Evolutionary conservation across 2,797 vertebrate genomes (phyloP), one percentile per base, ranked within the genome.

Genomic region (Sebastiscus albofasciatus): DNA sequence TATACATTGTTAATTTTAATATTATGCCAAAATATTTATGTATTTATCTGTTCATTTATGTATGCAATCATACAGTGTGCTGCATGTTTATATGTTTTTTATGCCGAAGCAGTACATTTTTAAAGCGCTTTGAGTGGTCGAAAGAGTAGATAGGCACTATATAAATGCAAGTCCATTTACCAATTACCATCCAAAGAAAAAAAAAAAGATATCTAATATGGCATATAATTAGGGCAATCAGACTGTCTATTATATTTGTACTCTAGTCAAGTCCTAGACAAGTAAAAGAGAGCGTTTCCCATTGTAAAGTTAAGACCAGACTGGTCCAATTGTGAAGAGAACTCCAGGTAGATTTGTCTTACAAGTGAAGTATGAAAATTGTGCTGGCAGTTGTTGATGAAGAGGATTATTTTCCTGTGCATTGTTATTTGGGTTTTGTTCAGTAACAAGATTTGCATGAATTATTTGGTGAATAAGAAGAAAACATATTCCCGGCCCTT

Each of bases 321-420:
- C 39, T 31, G 16, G 8, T 72, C 12, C 26, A 52, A 56, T 70
- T 73, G 55, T 81, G 52, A 77, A 66, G 56, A 71, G 20, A 65
- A 62, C 77, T 69, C 39, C n/a, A 73, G 69, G 22, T 46, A 46
- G 42, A 46, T 8, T 8, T 46, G 16, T 46, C 42, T 46, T 46
- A 46, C 42, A 18, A 46, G 42, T 46, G 16, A 46, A 46, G 42
- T 46, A 46, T 46, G 16, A 46, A 46, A 46, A 0, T 0, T 46
- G 42, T 46, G 0, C 42, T 52, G 49, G 49, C 49, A 52, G 49
- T 52, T 52, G 49, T 52, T 52, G 39, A 54, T 80, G 33, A 55
- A 46, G 31, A 64, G 56, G 33, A 1, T 72, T 29, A 52, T 52
- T 52, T 52, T 52, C 49, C n/a, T 20, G 49, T 52, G 49, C 49